A percentile compares a stretch with the other conserved stretches of the same genome.
phyloP scores from a whole-genome alignment of 2,797 vertebrate genomes.

The Diglossa cyanea region DNA sequence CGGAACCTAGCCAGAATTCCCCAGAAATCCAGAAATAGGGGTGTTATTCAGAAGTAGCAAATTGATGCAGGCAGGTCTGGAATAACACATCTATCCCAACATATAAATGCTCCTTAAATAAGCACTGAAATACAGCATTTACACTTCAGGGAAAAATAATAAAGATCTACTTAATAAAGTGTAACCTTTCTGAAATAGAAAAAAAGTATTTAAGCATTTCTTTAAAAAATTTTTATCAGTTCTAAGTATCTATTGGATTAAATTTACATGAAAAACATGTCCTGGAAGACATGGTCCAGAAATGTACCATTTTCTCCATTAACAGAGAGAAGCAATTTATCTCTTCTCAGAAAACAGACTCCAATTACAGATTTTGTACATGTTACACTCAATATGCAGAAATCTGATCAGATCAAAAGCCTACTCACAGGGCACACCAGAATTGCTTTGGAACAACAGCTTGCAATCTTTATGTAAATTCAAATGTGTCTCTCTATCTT shows the following conservation, averaged over 20 bases:
- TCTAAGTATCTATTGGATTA: not conserved
- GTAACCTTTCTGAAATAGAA: not conserved
- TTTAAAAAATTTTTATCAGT: not conserved
- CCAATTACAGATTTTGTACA: conserved; percentile 85
- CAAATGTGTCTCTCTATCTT: conserved; percentile 44
- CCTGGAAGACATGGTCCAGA: not conserved
- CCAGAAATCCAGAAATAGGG: not conserved
- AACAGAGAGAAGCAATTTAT: conserved; percentile 71
- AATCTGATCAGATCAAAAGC: conserved; percentile 60
- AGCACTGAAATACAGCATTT: not conserved
- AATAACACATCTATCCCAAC: not conserved
- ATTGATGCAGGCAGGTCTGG: not conserved
- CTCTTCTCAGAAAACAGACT: conserved; percentile 80
- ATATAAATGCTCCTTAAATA: not conserved
- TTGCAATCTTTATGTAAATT: conserved; percentile 77
- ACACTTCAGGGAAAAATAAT: not conserved
- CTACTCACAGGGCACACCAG: conserved; percentile 38
- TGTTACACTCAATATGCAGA: conserved; percentile 76
- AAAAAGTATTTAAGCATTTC: not conserved
- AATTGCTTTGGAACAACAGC: conserved; percentile 72
- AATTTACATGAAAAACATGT: not conserved
- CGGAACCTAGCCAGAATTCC: not conserved
- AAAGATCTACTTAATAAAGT: not conserved
- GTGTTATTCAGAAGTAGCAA: not conserved
- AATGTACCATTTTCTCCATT: not conserved